Evolutionary conservation across 2,888 invertebrate genomes (phyloP), one percentile per base, ranked within the genome.

Genomic region (Eurois occulta): DNA sequence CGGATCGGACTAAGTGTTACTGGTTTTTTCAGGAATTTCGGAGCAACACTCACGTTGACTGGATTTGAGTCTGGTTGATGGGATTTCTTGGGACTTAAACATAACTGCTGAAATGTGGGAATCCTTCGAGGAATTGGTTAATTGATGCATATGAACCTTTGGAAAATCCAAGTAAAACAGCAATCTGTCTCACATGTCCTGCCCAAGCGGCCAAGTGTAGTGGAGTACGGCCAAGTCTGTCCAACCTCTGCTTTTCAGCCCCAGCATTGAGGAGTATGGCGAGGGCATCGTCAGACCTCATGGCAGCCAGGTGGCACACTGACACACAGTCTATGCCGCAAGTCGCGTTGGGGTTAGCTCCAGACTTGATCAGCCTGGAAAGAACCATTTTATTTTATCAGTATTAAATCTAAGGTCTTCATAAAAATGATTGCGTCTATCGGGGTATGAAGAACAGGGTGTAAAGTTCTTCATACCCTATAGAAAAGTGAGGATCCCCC

Each of bases 161-260:
- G 24, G 92, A 82, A 60, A 91, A 88, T n/a, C 89, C 89, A 3
- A 93, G 81, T 62, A 93, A 73, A 48, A 91, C 84, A 10, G 90
- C 91, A 28, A 94, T 76, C 75, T 94, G 94, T 24, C 82, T 86
- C 0, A 88, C 81, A 77, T 93, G 89, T 2, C 94, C 95, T 2
- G 89, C 88, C 91, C 93, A 95, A 5, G 94, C 93, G 2, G 95
- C 94, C 28, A 95, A 75, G 78, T 96, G 96, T 2, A 96, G 84
- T 0, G 96, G 94, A 24, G 95, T 95, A 7, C 93, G 89, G 0
- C 95, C 95, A 24, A 91, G 87, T 11, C 89, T 89, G 77, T 96
- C 93, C 64, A 90, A 86, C 21, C 91, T 89, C 18, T 90, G 85
- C 3, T 90, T 90, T 16, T 92, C 90, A 1, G 93, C 93, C 4